Evolutionary conservation across 2,797 vertebrate species (phyloP).

Genomic region (Luscinia megarhynchos): DNA sequence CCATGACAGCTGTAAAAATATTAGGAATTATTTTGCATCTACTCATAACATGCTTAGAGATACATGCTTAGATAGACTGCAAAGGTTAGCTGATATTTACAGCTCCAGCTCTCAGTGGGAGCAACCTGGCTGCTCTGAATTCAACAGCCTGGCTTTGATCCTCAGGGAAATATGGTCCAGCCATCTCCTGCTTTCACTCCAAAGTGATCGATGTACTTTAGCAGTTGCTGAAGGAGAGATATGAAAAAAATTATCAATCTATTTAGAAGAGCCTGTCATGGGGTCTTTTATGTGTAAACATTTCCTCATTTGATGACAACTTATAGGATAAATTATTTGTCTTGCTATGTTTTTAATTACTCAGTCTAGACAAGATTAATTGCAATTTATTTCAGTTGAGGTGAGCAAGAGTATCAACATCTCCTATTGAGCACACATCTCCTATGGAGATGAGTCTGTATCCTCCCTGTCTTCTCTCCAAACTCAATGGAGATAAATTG

Average conservation of each 20-base stretch:
- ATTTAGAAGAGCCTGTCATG: background rate
- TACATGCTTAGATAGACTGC: background rate
- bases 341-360: constrained; percentile 13
- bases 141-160: background rate
- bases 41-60: background rate
- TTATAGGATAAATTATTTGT: constrained; percentile 19
- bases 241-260: background rate
- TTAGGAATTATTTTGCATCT: background rate
- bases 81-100: background rate
- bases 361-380: constrained; percentile 8
- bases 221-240: background rate
- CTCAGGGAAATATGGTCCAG: background rate
- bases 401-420: background rate
- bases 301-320: background rate
- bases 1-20: background rate
- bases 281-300: background rate
- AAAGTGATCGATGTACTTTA: background rate
- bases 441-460: background rate
- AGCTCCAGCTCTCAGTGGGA: background rate
- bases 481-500: background rate
- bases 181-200: background rate
- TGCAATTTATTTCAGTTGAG: background rate
- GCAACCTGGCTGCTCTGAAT: background rate
- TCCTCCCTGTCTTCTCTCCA: background rate
- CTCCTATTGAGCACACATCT: background rate